Percentiles rank a stretch among this genome's conserved stretches.
phyloP scores from a whole-genome alignment of 2,113 vertebrate species.

The Cacatua alba region DNA sequence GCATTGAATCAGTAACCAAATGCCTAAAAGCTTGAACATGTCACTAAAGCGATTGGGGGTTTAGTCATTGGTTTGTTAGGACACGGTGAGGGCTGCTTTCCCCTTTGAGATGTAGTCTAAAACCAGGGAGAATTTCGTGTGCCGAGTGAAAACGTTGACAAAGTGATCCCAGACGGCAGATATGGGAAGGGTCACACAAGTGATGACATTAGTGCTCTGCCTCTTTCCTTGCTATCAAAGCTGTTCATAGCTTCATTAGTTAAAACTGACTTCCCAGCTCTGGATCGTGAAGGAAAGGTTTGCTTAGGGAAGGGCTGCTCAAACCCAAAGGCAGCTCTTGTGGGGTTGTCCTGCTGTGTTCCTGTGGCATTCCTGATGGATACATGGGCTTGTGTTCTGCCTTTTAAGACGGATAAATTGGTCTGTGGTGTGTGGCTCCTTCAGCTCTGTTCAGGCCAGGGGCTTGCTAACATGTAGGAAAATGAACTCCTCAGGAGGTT shows the following conservation, averaged over 20 bases:
- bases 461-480: not conserved
- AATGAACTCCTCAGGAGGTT: not conserved
- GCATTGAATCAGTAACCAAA: too few species aligned
- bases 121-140: not conserved
- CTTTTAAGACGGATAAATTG: not conserved
- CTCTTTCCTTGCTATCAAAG: not conserved
- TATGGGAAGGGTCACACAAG: not conserved
- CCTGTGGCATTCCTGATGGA: not conserved
- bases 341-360: not conserved
- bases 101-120: not conserved
- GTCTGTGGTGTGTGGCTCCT: not conserved
- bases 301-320: not conserved
- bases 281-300: accelerated
- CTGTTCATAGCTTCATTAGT: not conserved
- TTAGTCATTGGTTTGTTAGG: not conserved
- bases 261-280: not conserved
- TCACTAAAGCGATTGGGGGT: accelerated
- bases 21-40: not conserved
- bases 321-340: too few species aligned
- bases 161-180: not conserved
- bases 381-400: too few species aligned
- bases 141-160: not conserved
- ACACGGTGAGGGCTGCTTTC: not conserved
- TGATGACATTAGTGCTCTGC: not conserved
- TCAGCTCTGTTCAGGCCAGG: not conserved